A percentile compares a stretch with the other conserved stretches of the same genome.
Conservation (phyloP, 2,113 vertebrate genomes). For the Malurus alboscapulatus region DNA sequence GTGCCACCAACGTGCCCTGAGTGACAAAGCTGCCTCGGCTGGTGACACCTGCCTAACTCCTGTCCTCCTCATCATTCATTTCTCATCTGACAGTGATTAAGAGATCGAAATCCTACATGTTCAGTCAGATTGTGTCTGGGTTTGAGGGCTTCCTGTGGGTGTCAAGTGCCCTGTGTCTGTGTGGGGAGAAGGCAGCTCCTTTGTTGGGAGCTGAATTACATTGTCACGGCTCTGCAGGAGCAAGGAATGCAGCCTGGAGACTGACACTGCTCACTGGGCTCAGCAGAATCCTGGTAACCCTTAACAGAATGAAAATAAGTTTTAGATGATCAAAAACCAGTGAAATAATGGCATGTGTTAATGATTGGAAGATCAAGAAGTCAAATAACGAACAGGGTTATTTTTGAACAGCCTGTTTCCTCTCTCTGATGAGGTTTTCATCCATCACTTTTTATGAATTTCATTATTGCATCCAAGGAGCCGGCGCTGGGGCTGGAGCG, state of each 20-base stretch:
- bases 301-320: not conserved
- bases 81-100: not conserved
- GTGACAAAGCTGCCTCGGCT: not conserved
- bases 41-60: not conserved
- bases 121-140: not conserved
- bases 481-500: not conserved
- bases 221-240: not conserved
- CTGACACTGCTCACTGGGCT: not conserved
- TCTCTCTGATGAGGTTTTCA: not conserved
- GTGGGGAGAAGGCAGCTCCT: not conserved
- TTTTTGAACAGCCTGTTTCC: not conserved
- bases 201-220: not conserved
- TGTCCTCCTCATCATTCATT: not conserved
- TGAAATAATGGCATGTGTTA: not conserved
- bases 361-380: not conserved
- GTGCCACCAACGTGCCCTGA: not conserved
- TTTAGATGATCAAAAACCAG: not conserved
- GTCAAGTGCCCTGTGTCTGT: not conserved
- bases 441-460: not conserved
- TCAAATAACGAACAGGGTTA: not conserved
- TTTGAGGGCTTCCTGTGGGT: not conserved
- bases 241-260: not conserved
- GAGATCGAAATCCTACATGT: not conserved
- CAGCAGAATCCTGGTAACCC: not conserved
- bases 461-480: not conserved